Conservation (phyloP, 1,140 invertebrate species). For the Drosophila trapezifrons region DNA sequence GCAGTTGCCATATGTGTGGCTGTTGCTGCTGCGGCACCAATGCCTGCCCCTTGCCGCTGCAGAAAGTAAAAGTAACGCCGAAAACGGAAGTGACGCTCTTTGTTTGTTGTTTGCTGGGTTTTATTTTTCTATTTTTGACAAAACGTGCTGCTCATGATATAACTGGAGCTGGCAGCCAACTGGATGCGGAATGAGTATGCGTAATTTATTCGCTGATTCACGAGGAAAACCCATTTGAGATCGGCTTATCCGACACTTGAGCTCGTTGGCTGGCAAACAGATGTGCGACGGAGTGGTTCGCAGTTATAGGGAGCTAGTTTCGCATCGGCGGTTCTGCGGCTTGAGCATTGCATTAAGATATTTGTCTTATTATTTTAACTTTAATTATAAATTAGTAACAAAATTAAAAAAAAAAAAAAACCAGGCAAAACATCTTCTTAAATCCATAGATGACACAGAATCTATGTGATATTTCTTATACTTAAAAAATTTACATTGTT, state of each 20-base stretch:
- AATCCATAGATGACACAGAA: neutral
- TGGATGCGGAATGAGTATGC: constrained; percentile 45
- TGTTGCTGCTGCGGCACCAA: constrained; percentile 19
- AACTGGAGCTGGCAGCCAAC: constrained; percentile 43
- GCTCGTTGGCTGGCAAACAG: constrained; percentile 6
- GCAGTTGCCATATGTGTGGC: constrained; percentile 20
- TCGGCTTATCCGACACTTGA: constrained; percentile 29
- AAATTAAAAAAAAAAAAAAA: no score
- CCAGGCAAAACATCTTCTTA: no score
- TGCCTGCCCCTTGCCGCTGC: constrained; percentile 4
- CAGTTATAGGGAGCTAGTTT: constrained; percentile 1
- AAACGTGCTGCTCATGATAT: constrained; percentile 56
- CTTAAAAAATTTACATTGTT: neutral
- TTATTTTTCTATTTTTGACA: constrained; percentile 33
- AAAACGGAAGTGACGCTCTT: constrained; percentile 68
- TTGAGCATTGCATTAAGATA: neutral
- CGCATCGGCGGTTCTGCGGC: neutral
- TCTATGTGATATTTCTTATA: neutral
- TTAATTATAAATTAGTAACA: neutral
- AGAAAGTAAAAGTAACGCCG: constrained; percentile 71
- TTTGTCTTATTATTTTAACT: neutral
- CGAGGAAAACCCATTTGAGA: constrained; percentile 52
- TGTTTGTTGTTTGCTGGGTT: constrained; percentile 29
- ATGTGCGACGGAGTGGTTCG: constrained; percentile 30
- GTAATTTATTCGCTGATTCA: constrained; percentile 49